Conservation (phyloP, 1,140 invertebrate genomes). For the Cylas formicarius region DNA sequence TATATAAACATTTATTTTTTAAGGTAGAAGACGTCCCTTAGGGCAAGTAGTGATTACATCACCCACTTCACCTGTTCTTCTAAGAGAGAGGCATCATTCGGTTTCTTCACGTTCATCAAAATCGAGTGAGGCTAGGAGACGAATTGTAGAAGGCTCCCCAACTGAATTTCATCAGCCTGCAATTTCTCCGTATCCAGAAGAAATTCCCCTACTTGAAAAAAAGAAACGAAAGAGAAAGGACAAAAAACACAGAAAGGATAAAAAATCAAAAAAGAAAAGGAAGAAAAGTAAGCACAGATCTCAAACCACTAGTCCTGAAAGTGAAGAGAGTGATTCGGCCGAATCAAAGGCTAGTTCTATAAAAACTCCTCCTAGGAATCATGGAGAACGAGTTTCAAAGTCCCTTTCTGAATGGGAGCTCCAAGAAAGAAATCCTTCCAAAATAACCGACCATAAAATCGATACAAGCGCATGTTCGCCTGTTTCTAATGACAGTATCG, state of each 20-base stretch:
- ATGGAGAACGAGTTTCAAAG: constrained; percentile 26
- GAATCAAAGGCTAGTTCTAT: constrained; percentile 15
- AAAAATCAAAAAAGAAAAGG: constrained; percentile 65
- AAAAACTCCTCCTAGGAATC: constrained; percentile 26
- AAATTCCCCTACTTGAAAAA: constrained; percentile 39
- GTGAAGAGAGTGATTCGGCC: constrained; percentile 29
- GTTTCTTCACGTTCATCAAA: constrained; percentile 37
- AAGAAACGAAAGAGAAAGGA: constrained; percentile 51
- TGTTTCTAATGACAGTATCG: constrained; percentile 39
- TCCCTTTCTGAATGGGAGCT: constrained; percentile 46
- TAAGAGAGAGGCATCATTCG: constrained; percentile 36
- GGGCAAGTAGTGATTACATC: constrained; percentile 45
- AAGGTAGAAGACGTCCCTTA: constrained; percentile 41
- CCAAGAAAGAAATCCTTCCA: too few relatives aligned
- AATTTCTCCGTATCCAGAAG: constrained; percentile 27
- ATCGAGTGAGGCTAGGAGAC: constrained; percentile 36
- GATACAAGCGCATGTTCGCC: constrained; percentile 35
- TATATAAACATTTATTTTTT: constrained; percentile 6
- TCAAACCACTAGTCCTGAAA: constrained; percentile 53
- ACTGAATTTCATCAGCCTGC: constrained; percentile 29
- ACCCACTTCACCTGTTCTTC: constrained; percentile 42
- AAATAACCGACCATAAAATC: constrained; percentile 23
- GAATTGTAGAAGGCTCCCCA: constrained; percentile 32
- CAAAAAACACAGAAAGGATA: constrained; percentile 58
- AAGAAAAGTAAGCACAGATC: constrained; percentile 57